Evolutionary conservation across 2,113 vertebrate species (phyloP), one percentile per base, ranked within the genome.

Genomic region (Pygathrix nemaeus): DNA sequence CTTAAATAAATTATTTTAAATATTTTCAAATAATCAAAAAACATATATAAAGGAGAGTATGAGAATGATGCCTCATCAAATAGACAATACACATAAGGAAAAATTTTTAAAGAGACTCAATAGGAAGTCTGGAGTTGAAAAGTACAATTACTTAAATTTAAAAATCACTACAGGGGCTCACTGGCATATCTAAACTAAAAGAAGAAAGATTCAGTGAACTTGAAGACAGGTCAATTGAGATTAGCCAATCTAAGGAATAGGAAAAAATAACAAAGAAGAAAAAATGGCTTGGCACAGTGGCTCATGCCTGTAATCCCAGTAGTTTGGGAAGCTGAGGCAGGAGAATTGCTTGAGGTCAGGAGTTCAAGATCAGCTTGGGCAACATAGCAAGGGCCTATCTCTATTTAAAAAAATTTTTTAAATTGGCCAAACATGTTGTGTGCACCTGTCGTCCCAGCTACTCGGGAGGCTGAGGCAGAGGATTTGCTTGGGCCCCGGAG

Each of bases 11-110:
- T 55, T 90, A 61, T 81, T 76, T 95, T 55, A 85, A 92, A 50
- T 85, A 89, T 64, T 11, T 81, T 86, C 57, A 76, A 94, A 93
- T 45, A 94, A 95, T 12, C 13, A 93, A 81, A 90, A 76, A 70
- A 48, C 23, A 82, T 11, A 1, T 27, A 35, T 81, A 85, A 92
- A 9, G 27, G 7, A 76, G 78, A 82, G 43, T 64, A 55, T 35
- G 18, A 88, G 40, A 93, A 93, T 70, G 13, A 50, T 59, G 21
- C 52, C 73, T 55, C n/a, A 64, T 13, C 73, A 50, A 95, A 81
- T 23, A 92, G 10, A 89, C 23, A 90, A 89, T 48, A 89, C 27
- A 70, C 76, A 96, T 25, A 85, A 81, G 88, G 64, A 78, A n/a
- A 87, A 72, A 82, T 35, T 45, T 73, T 80, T 81, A 81, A 89